Base-by-base conservation (phyloP, 2,888 invertebrate species). In the Orthosia incerta region DNA sequence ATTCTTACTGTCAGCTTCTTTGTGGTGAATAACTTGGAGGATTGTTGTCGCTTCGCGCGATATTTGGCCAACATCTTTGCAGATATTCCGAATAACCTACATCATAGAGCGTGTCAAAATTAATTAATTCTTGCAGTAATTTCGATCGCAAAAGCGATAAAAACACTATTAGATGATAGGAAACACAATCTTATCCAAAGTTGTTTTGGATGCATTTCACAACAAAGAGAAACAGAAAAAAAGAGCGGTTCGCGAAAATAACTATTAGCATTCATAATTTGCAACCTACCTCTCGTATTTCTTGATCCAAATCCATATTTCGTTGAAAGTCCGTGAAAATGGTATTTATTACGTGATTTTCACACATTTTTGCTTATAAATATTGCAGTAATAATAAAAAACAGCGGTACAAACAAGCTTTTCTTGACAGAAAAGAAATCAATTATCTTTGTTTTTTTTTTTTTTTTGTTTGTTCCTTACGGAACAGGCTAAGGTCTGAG, bases 1-100 rank as follows among this genome's bases (percentile, higher is more conserved):
- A 80, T 91, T 96, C 97, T 97, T 95, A 98, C 98, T 97, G 89
- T 97, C 97, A 84, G 97, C 97, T 72, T 97, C 96, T 80, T 97
- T 97, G 83, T 98, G 97, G 89, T 99, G 99, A 80, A 99, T 98
- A 31, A 98, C 97, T 96, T 99, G 99, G 48, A 99, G 94, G 26
- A 97, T 94, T 39, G 98, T 98, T n/a, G 97, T 96, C 46, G 98
- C 98, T 93, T 98, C 98, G 71, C 99, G 97, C 0, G 98, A 97
- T 77, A 97, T 96, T 87, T 98, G 98, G 86, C 99, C 99, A 61
- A 99, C 97, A 87, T 98, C 98, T 89, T 97, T 97, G 65, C 98
- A 97, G 70, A 97, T 97, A 61, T 93, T 95, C n/a, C 97, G 97
- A 74, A 98, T 98, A 93, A 97, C 97, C 98, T 98, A 88, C 53